phyloP scores from a whole-genome alignment of 2,797 vertebrate species.

The Staurois parvus region DNA sequence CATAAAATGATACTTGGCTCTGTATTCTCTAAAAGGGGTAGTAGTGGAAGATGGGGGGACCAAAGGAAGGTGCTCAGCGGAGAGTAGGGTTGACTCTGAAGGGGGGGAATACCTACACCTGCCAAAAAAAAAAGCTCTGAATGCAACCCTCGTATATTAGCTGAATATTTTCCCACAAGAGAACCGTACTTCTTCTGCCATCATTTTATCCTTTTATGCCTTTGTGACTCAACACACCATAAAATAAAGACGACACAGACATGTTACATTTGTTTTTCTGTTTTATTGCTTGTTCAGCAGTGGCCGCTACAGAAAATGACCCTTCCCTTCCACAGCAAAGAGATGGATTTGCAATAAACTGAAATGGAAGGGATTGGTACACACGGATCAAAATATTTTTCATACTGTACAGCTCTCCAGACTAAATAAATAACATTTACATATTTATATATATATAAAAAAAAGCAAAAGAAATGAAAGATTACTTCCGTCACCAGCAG shows the following conservation, averaged over 20 bases:
- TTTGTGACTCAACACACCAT: no score
- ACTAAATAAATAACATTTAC: slow-evolving; percentile 70
- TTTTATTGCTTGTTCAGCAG: slow-evolving; percentile 57
- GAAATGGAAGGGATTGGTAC: slow-evolving; percentile 59
- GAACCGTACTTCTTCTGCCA: no score
- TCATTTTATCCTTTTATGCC: no score
- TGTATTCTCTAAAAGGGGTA: no score
- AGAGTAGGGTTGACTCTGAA: no score
- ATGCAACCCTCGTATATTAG: no score
- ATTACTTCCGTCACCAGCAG: slow-evolving; percentile 59
- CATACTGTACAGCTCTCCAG: slow-evolving; percentile 63
- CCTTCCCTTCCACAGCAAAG: slow-evolving; percentile 48
- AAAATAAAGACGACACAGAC: neutral
- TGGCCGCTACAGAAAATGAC: slow-evolving; percentile 64
- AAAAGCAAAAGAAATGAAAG: slow-evolving; percentile 63
- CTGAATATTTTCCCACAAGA: no score
- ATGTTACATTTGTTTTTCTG: neutral
- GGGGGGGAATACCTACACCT: no score
- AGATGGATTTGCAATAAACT: slow-evolving; percentile 62
- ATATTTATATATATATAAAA: slow-evolving; percentile 22
- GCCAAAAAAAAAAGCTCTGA: no score
- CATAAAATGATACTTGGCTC: no score
- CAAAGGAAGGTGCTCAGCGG: no score
- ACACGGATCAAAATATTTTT: slow-evolving; percentile 46
- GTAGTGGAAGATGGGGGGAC: no score